A percentile compares a stretch with the other conserved stretches of the same genome.
Conservation (phyloP, 2,888 invertebrate genomes). For the Holacanthella duospinosa region DNA sequence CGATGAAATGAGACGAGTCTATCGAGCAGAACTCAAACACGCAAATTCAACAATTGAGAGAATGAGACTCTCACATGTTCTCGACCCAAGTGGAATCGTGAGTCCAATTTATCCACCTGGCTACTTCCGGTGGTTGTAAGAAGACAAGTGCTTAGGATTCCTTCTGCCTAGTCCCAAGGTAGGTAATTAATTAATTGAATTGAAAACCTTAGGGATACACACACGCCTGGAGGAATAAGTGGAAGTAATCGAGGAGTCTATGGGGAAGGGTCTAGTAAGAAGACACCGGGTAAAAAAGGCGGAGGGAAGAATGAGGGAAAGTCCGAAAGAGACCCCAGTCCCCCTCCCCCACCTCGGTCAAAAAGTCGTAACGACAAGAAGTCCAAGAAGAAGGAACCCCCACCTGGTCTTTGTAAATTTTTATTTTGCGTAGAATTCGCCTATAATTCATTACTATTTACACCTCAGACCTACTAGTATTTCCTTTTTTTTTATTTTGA, state of each 20-base stretch:
- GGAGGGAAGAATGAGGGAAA: conserved; percentile 19
- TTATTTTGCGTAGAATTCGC: no score
- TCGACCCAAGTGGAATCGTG: conserved; percentile 32
- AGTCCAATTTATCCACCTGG: conserved; percentile 38
- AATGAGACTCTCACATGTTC: conserved; percentile 31
- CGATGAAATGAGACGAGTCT: conserved; percentile 39
- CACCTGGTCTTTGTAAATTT: conserved; percentile 27
- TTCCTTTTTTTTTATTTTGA: conserved; percentile 11
- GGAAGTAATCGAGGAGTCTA: not conserved
- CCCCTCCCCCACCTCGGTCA: conserved; percentile 34
- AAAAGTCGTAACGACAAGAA: conserved; percentile 33
- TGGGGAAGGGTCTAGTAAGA: conserved; percentile 1
- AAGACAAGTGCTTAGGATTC: conserved; percentile 8
- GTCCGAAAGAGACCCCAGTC: conserved; percentile 21
- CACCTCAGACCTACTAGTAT: no score
- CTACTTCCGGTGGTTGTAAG: conserved; percentile 38
- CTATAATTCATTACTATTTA: no score
- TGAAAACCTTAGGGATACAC: conserved; percentile 19
- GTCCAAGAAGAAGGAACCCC: conserved; percentile 30
- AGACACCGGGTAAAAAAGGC: conserved; percentile 16
- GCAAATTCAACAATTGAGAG: conserved; percentile 38
- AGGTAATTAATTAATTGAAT: conserved; percentile 5
- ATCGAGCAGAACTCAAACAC: conserved; percentile 39
- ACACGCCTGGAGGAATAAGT: conserved; percentile 12
- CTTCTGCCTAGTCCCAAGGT: not conserved